Conservation (phyloP, 1,140 invertebrate species). For the Globodera rostochiensis region DNA sequence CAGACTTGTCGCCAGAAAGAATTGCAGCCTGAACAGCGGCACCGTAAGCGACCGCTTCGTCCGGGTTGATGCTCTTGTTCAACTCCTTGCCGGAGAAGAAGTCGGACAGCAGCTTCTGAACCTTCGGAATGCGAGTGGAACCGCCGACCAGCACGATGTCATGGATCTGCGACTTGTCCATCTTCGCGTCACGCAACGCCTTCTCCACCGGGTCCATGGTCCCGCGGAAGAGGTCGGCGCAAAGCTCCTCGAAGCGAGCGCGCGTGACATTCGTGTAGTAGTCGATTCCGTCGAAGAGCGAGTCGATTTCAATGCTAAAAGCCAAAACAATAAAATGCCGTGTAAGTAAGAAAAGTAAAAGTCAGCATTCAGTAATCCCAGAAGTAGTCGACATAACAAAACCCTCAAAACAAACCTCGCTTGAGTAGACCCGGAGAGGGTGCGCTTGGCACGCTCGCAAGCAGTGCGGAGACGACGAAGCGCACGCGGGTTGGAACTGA, state of each 20-base stretch:
- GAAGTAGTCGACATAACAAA: too few relatives aligned
- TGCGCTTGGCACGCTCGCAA: constrained; percentile 91
- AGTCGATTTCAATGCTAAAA: constrained; percentile 87
- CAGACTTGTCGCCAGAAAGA: constrained; percentile 88
- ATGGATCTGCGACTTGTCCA: constrained; percentile 85
- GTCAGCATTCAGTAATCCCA: background rate
- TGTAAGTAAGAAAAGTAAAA: background rate
- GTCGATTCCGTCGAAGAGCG: constrained; percentile 82
- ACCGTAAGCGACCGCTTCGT: constrained; percentile 68
- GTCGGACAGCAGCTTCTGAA: constrained; percentile 76
- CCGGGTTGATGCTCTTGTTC: constrained; percentile 76
- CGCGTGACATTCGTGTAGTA: constrained; percentile 81
- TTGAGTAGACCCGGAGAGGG: constrained; percentile 87
- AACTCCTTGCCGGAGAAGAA: constrained; percentile 79
- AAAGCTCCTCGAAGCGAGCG: too few relatives aligned
- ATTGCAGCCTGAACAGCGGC: constrained; percentile 80
- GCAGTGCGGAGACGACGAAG: constrained; percentile 85
- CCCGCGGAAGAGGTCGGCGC: too few relatives aligned
- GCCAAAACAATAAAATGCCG: constrained; percentile 2
- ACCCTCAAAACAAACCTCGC: constrained; percentile 70
- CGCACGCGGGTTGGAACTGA: constrained; percentile 79
- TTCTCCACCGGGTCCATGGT: too few relatives aligned
- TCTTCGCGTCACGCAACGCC: constrained; percentile 70
- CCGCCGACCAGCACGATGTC: constrained; percentile 96
- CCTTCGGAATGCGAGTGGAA: constrained; percentile 94